These are phyloP conservation scores for Uloborus plumipes DNA, from an alignment of 2,888 invertebrate genomes.

Conservation along the genomic window DNA sequence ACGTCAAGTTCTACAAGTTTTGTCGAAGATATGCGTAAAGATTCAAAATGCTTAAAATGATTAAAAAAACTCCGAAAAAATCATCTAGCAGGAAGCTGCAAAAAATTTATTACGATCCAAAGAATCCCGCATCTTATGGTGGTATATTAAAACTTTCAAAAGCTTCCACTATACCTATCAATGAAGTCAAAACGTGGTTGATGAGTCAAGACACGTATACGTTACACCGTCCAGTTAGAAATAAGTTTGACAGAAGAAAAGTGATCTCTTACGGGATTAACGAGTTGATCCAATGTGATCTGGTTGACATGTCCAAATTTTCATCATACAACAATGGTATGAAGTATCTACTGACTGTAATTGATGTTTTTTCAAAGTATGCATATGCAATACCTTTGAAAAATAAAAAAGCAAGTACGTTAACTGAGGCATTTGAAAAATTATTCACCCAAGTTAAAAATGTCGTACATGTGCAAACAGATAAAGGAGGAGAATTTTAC, in stretches of 20 bases:
- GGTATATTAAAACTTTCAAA: not conserved
- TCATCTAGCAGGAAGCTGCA: not conserved
- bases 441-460: not conserved
- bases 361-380: conserved; percentile 16
- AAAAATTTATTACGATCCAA: conserved; percentile 1
- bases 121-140: not conserved
- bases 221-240: not conserved
- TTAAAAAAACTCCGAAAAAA: not conserved
- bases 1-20: too few relatives aligned
- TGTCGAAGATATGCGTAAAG: too few relatives aligned
- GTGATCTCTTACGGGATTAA: not conserved
- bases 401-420: not conserved
- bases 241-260: conserved; percentile 1
- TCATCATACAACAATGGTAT: conserved; percentile 4
- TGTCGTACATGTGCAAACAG: conserved; percentile 1
- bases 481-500: conserved; percentile 10
- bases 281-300: conserved; percentile 14
- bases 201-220: conserved; percentile 16
- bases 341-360: conserved; percentile 14
- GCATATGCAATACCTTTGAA: conserved; percentile 5
- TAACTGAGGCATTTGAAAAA: conserved; percentile 9
- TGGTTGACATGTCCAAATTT: conserved; percentile 6
- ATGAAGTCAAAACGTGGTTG: not conserved
- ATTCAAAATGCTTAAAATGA: not conserved
- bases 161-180: not conserved